Evolutionary conservation across 1,140 invertebrate genomes (phyloP).

Genomic region (Megalopta genalis): DNA sequence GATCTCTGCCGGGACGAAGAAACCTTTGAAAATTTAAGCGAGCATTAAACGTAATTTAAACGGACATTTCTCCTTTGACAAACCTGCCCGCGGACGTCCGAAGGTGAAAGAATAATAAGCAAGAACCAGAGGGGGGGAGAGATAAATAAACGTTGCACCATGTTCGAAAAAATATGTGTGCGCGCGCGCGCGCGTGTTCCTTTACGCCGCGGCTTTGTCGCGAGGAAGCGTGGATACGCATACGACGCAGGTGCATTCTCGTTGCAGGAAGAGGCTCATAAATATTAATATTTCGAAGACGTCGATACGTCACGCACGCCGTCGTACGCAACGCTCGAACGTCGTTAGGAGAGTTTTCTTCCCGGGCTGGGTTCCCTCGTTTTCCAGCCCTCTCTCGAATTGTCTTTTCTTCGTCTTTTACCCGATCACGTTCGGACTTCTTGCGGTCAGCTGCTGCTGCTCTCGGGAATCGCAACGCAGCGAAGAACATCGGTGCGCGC

Average conservation of each 20-base stretch:
- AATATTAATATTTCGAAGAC: constrained; percentile 61
- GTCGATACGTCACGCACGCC: constrained; percentile 45
- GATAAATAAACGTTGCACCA: constrained; percentile 1
- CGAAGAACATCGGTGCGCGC: background rate
- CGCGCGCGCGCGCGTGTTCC: constrained; percentile 1
- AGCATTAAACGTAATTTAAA: background rate
- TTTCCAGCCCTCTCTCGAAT: background rate
- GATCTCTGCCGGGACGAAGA: background rate
- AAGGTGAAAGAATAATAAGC: background rate
- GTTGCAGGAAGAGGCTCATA: constrained; percentile 44
- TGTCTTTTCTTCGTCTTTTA: background rate
- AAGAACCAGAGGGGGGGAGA: background rate
- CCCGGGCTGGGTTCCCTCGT: background rate
- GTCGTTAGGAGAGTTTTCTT: constrained; percentile 21
- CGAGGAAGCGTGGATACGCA: constrained; percentile 17
- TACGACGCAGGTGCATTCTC: constrained; percentile 49
- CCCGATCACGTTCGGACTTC: background rate
- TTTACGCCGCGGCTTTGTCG: constrained; percentile 37
- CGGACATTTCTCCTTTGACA: background rate
- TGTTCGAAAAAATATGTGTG: no score
- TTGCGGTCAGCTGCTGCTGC: no score
- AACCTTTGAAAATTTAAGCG: no score
- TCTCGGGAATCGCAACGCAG: no score
- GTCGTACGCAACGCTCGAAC: constrained; percentile 5
- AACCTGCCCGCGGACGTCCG: background rate